phyloP scores from a whole-genome alignment of 2,113 vertebrate species.

The Indri indri region DNA sequence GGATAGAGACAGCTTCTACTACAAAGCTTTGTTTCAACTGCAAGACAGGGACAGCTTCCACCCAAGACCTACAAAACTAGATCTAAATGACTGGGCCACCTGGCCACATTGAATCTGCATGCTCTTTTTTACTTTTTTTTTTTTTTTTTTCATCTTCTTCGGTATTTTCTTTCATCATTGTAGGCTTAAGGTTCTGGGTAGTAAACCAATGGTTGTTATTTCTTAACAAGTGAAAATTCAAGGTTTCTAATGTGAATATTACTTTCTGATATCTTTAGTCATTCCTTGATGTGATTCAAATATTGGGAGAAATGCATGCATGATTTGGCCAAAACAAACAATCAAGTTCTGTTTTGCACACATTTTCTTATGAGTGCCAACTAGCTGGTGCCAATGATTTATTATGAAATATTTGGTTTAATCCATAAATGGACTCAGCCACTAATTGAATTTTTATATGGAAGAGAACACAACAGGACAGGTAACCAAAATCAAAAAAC shows the following conservation, averaged over 20 bases:
- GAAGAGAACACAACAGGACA: not conserved
- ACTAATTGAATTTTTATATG: not conserved
- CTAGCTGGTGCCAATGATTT: not conserved
- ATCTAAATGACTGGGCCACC: not conserved
- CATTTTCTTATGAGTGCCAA: not conserved
- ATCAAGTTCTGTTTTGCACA: not conserved
- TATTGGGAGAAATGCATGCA: not conserved
- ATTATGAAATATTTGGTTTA: slow-evolving; percentile 25
- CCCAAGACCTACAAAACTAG: not conserved
- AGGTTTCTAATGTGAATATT: not conserved
- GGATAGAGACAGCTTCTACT: not conserved
- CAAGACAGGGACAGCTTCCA: not conserved
- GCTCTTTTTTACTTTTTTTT: not conserved
- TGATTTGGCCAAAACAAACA: not conserved
- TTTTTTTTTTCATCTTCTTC: not conserved
- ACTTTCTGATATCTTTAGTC: not conserved
- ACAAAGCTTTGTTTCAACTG: not conserved
- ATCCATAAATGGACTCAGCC: not conserved
- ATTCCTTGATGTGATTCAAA: not conserved
- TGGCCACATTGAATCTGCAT: not conserved
- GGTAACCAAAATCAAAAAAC: slow-evolving; percentile 26
- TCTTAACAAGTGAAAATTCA: slow-evolving; percentile 7
- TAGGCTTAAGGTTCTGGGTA: not conserved
- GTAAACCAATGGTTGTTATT: not conserved
- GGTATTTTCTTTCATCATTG: not conserved